These are phyloP conservation scores for Drosophila eohydei DNA, from an alignment of 2,888 invertebrate genomes.

Conservation along the genomic window DNA sequence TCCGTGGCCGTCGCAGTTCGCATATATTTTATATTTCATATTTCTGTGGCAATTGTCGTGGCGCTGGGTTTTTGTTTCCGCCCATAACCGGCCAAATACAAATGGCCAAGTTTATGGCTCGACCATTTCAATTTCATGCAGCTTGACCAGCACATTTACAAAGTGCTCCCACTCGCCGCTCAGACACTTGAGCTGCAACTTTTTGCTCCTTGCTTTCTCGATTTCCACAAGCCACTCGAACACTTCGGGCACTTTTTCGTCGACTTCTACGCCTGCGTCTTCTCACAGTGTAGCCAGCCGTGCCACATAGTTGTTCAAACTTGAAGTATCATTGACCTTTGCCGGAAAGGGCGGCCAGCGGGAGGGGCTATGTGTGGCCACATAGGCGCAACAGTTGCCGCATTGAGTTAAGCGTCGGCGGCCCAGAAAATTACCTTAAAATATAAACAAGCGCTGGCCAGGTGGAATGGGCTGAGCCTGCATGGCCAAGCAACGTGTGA, in stretches of 20 bases:
- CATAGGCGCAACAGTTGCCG: slow-evolving; percentile 73
- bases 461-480: neutral
- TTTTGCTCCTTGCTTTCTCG: slow-evolving; percentile 54
- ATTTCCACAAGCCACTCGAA: slow-evolving; percentile 68
- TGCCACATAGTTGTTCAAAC: slow-evolving; percentile 65
- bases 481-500: slow-evolving; percentile 67
- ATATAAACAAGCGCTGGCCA: slow-evolving; percentile 62
- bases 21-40: slow-evolving; percentile 55
- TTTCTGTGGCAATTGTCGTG: slow-evolving; percentile 66
- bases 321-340: slow-evolving; percentile 77
- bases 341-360: neutral
- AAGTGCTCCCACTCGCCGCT: slow-evolving; percentile 17
- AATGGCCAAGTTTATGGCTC: slow-evolving; percentile 77
- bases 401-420: slow-evolving; percentile 63
- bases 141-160: slow-evolving; percentile 72
- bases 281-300: neutral
- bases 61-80: slow-evolving; percentile 40
- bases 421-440: slow-evolving; percentile 72
- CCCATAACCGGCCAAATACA: slow-evolving; percentile 61
- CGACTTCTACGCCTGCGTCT: neutral
- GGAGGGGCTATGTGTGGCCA: neutral
- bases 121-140: slow-evolving; percentile 80
- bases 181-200: slow-evolving; percentile 54
- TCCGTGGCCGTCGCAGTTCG: slow-evolving; percentile 51
- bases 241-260: slow-evolving; percentile 47